These are phyloP conservation scores for Octodonta nipae DNA, from an alignment of 2,888 invertebrate genomes.

Conservation along the genomic window DNA sequence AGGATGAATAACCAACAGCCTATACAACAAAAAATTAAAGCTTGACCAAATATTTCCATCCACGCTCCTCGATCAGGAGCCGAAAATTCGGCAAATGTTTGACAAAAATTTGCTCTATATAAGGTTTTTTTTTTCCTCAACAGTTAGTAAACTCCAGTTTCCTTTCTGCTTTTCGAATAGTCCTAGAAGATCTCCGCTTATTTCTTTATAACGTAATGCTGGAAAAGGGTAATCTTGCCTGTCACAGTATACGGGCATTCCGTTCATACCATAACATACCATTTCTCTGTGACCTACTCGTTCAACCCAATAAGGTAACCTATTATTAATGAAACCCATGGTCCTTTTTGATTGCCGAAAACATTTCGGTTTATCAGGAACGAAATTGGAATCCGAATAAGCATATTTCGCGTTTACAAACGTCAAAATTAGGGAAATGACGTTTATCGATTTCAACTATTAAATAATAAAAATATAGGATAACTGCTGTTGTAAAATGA, in stretches of 20 bases:
- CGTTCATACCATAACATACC: too few species aligned
- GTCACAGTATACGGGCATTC: constrained; percentile 64
- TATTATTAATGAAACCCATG: constrained; percentile 11
- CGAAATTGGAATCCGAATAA: too few species aligned
- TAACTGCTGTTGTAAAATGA: too few species aligned
- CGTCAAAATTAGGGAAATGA: too few species aligned
- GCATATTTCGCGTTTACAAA: too few species aligned
- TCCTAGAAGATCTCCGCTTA: constrained; percentile 55
- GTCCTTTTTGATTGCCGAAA: constrained; percentile 2
- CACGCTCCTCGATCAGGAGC: constrained; percentile 55
- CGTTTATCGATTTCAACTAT: too few species aligned
- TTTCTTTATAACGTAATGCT: constrained; percentile 65
- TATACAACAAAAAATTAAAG: constrained; percentile 36
- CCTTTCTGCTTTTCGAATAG: constrained; percentile 57
- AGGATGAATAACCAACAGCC: constrained; percentile 45
- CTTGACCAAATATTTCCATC: constrained; percentile 34
- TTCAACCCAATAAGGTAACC: constrained; percentile 16
- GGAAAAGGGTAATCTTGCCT: constrained; percentile 68
- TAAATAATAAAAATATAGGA: too few species aligned
- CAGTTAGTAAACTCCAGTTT: constrained; percentile 54
- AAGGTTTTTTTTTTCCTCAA: constrained; percentile 58
- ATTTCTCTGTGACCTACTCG: constrained; percentile 65
- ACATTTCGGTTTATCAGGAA: too few species aligned
- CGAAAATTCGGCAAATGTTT: constrained; percentile 54
- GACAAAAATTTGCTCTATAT: constrained; percentile 56